Conservation (phyloP, 2,888 invertebrate genomes). For the Cataglyphis altisquamis region DNA sequence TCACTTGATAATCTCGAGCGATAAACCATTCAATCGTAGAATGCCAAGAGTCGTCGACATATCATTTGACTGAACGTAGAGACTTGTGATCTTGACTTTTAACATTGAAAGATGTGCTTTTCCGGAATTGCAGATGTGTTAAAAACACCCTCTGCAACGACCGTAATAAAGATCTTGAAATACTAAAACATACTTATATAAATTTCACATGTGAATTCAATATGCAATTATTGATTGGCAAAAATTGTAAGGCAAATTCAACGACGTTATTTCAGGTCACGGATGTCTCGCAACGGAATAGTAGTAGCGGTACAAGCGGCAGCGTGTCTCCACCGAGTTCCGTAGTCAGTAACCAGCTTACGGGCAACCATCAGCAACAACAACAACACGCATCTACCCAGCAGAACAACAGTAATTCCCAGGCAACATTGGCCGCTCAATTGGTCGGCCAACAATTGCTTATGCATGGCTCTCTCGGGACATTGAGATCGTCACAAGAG, state of each 20-base stretch:
- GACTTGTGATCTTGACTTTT: background rate
- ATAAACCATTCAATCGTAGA: constrained; percentile 44
- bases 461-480: constrained; percentile 84
- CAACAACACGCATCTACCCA: constrained; percentile 66
- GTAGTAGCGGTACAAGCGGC: constrained; percentile 86
- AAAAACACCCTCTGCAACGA: background rate
- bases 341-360: constrained; percentile 86
- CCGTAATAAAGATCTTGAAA: background rate
- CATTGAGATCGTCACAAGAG: constrained; percentile 83
- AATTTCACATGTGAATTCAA: background rate
- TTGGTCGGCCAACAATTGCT: constrained; percentile 85
- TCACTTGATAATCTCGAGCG: constrained; percentile 26
- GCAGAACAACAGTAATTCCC: constrained; percentile 80
- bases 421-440: constrained; percentile 85
- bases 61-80: background rate
- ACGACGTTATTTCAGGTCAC: constrained; percentile 82
- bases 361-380: constrained; percentile 82
- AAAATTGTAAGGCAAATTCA: background rate
- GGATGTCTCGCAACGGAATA: constrained; percentile 86
- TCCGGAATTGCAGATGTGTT: background rate
- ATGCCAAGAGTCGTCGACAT: background rate
- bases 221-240: background rate
- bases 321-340: constrained; percentile 86
- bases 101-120: background rate
- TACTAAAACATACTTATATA: background rate